A percentile compares a stretch with the other conserved stretches of the same genome.
Evolutionary conservation across 2,797 vertebrate species (phyloP).

Genomic region (Chelonia mydas): DNA sequence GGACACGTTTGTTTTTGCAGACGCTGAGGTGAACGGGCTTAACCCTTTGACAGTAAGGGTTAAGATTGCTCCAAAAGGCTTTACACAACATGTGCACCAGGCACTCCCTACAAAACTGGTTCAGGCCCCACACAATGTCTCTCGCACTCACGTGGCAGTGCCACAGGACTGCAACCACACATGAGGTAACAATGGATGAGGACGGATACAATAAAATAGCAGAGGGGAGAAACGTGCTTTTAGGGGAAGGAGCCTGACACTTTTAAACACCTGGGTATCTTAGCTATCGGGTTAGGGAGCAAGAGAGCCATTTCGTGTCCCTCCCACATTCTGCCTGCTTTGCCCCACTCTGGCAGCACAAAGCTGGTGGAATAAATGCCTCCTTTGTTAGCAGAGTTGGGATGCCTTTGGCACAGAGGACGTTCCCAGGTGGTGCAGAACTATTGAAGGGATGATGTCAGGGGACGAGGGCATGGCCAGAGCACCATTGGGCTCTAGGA

Average conservation of each 20-base stretch:
- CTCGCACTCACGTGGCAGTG: background rate
- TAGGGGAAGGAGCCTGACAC: background rate
- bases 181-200: background rate
- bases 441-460: background rate
- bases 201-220: background rate
- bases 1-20: background rate
- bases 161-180: accelerated
- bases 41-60: background rate
- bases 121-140: background rate
- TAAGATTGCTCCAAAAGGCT: background rate
- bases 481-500: accelerated
- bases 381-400: background rate
- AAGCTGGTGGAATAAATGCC: background rate
- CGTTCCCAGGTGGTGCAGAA: background rate
- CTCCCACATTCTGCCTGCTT: background rate
- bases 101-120: background rate
- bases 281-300: background rate
- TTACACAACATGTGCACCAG: background rate
- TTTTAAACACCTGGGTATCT: background rate
- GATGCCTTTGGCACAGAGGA: background rate
- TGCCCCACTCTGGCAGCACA: background rate
- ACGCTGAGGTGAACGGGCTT: background rate
- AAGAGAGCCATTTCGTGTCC: background rate
- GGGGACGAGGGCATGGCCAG: background rate
- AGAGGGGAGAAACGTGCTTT: background rate